A percentile compares a stretch with the other conserved stretches of the same genome.
Conservation (phyloP, 2,797 vertebrate genomes). For the Argentina silus region DNA sequence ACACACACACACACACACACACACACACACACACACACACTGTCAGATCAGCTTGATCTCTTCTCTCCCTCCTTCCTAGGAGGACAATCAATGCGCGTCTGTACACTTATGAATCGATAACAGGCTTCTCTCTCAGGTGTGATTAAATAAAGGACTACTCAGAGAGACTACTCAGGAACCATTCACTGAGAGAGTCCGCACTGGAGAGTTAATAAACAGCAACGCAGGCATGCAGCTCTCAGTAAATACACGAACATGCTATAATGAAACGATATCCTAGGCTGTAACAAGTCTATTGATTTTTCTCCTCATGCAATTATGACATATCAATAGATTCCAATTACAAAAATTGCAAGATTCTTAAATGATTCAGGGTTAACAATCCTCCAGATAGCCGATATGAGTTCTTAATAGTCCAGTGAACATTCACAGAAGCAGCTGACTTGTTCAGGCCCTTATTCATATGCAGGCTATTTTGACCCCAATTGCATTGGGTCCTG, state of each 20-base stretch:
- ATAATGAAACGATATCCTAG: no score
- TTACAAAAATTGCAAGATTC: background rate
- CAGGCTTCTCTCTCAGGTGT: conserved; percentile 42
- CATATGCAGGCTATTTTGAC: background rate
- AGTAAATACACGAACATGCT: conserved; percentile 48
- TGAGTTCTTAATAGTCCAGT: background rate
- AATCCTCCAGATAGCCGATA: background rate
- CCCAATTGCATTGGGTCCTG: background rate
- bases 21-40: conserved; percentile 6
- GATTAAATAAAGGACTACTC: conserved; percentile 52
- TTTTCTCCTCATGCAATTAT: conserved; percentile 26
- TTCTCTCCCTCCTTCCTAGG: conserved; percentile 4
- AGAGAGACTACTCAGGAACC: conserved; percentile 24
- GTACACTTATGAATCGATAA: conserved; percentile 62
- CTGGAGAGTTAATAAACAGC: conserved; percentile 37
- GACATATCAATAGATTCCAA: conserved; percentile 30
- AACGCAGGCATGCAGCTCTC: conserved; percentile 48
- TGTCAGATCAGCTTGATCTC: background rate
- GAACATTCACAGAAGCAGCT: background rate
- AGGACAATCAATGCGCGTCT: conserved; percentile 40
- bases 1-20: conserved; percentile 9
- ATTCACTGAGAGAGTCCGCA: background rate
- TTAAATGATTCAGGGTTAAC: background rate
- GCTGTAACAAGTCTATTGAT: conserved; percentile 9
- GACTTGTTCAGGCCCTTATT: background rate